phyloP scores from a whole-genome alignment of 2,797 vertebrate species.

The Alfaro cultratus region DNA sequence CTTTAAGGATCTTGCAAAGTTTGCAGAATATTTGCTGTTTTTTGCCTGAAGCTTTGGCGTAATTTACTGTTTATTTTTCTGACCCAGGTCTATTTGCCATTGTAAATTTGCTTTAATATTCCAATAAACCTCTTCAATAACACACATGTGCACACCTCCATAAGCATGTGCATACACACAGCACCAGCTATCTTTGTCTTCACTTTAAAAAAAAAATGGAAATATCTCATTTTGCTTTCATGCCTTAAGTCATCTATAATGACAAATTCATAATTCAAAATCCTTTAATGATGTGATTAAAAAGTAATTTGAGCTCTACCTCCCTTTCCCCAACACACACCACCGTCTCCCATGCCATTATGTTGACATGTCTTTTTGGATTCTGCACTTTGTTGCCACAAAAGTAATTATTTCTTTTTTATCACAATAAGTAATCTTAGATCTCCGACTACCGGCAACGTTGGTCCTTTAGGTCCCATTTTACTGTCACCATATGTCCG shows the following conservation, averaged over 20 bases:
- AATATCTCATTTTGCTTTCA: slow-evolving; percentile 53
- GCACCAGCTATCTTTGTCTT: slow-evolving; percentile 14
- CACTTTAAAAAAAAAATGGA: slow-evolving; percentile 11
- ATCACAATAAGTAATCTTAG: slow-evolving; percentile 72
- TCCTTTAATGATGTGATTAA: slow-evolving; percentile 82
- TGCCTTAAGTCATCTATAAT: slow-evolving; percentile 69
- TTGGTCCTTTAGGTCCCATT: slow-evolving; percentile 61
- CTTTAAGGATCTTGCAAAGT: neutral
- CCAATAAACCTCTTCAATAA: slow-evolving; percentile 11
- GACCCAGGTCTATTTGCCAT: slow-evolving; percentile 38
- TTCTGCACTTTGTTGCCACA: slow-evolving; percentile 41
- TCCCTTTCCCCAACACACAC: slow-evolving; percentile 1
- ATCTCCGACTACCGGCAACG: slow-evolving; percentile 37
- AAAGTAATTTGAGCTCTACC: slow-evolving; percentile 69
- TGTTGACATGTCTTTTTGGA: slow-evolving; percentile 10
- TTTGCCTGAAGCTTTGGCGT: neutral
- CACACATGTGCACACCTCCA: neutral
- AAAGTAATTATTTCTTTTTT: slow-evolving; percentile 66
- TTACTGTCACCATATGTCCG: slow-evolving; percentile 56
- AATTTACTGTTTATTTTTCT: slow-evolving; percentile 35
- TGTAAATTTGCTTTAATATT: slow-evolving; percentile 43
- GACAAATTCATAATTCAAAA: slow-evolving; percentile 80
- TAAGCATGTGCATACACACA: neutral
- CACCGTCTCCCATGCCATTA: slow-evolving; percentile 13
- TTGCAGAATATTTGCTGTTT: neutral